A percentile compares a stretch with the other conserved stretches of the same genome.
Conservation (phyloP, 2,888 invertebrate species). For the Agriopis aurantiaria region DNA sequence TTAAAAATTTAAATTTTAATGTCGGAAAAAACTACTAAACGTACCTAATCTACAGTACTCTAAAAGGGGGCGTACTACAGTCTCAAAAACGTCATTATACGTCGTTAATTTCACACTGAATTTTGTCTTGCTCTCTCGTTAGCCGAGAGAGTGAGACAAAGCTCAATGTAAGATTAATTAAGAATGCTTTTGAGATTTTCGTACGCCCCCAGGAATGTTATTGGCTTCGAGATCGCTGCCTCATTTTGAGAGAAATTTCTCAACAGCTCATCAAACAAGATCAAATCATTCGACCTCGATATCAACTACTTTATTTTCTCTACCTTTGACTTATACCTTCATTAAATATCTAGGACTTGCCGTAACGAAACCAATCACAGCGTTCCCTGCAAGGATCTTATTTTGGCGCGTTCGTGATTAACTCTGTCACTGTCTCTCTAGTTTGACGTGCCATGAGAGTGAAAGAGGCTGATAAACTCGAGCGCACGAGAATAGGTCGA, state of each 20-base stretch:
- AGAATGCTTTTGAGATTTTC: too few relatives aligned
- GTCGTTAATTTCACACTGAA: too few relatives aligned
- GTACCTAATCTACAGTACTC: too few relatives aligned
- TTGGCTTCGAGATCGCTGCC: too few relatives aligned
- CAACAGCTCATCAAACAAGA: background rate
- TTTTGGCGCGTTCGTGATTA: background rate
- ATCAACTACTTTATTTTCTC: background rate
- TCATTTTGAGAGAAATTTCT: background rate
- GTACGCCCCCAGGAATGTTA: too few relatives aligned
- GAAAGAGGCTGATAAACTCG: background rate
- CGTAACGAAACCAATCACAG: conserved; percentile 18
- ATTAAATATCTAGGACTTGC: background rate
- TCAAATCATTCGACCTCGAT: background rate
- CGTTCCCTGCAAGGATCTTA: background rate
- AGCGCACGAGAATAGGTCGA: background rate
- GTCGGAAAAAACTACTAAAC: too few relatives aligned
- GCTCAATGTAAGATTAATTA: too few relatives aligned
- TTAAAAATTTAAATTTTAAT: too few relatives aligned
- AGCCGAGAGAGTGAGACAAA: too few relatives aligned
- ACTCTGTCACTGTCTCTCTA: background rate
- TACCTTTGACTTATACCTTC: background rate
- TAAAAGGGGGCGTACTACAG: too few relatives aligned
- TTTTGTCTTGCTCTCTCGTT: too few relatives aligned
- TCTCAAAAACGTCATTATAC: too few relatives aligned
- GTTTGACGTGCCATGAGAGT: background rate